Percentiles rank a stretch among this genome's conserved stretches.
These are phyloP conservation scores for Protophormia terraenovae DNA, from an alignment of 2,888 invertebrate genomes.

Conservation along the genomic window DNA sequence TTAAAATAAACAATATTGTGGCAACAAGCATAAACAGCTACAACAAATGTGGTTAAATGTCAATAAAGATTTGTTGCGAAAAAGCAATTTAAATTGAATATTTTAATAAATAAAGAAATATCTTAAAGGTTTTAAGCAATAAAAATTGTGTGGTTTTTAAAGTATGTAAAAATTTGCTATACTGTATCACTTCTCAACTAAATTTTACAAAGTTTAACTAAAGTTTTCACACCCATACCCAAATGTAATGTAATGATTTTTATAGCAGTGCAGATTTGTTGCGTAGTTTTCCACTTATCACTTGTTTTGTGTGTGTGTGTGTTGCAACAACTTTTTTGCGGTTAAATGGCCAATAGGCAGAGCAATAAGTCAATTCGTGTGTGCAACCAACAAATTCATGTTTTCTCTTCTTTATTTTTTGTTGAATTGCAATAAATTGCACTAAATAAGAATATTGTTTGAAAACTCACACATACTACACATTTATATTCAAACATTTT, in stretches of 20 bases:
- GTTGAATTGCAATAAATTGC: constrained; percentile 48
- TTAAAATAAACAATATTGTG: constrained; percentile 5
- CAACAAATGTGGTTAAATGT: constrained; percentile 12
- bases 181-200: background rate
- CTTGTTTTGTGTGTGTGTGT: constrained; percentile 4
- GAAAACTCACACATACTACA: background rate
- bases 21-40: background rate
- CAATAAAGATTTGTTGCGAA: background rate
- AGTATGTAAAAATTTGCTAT: background rate
- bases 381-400: constrained; percentile 23
- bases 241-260: background rate
- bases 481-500: background rate
- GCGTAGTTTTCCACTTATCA: constrained; percentile 21
- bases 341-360: constrained; percentile 48
- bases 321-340: constrained; percentile 15
- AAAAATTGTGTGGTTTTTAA: constrained; percentile 11
- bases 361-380: constrained; percentile 57
- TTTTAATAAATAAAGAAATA: background rate
- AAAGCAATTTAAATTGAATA: background rate
- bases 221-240: background rate
- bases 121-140: background rate
- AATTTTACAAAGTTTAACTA: background rate
- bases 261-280: background rate
- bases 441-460: constrained; percentile 41
- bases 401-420: background rate